Evolutionary conservation across 2,113 vertebrate genomes (phyloP), one percentile per base, ranked within the genome.

Genomic region (Atlantisia rogersi): DNA sequence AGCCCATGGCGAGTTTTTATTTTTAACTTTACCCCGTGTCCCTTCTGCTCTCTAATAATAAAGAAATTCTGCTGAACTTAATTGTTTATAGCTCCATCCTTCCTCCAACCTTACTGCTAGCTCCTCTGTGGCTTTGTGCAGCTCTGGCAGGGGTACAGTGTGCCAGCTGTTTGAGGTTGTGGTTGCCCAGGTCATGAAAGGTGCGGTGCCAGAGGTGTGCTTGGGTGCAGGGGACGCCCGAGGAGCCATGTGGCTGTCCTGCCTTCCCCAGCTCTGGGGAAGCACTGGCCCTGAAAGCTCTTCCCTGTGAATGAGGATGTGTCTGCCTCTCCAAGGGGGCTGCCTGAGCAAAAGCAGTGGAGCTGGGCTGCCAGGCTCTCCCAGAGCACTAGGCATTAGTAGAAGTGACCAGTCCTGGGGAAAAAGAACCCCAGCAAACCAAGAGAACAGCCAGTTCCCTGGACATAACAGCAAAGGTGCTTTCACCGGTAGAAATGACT

Each of bases 231-330:
- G 31, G 42, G 68, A 9, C 11, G 21, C 11, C n/a, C 0, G 8
- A 39, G 46, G 29, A 62, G 37, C 26, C 15, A 6, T 1, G 22
- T 4, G 12, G 78, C 35, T 12, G 3, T 29, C 50, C 64, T 8
- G 20, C 64, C 39, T 35, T 53, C 5, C 5, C 15, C 22, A 12
- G 2, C 35, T 11, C 28, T 1, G 21, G 10, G 55, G 19, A 31
- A n/a, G 56, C 2, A 10, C 29, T 3, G 46, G 35, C 53, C 12
- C 71, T 12, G 29, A 5, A 39, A 39, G 56, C 16, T 39, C 13
- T 28, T 28, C 35, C 3, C 11, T 10, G 6, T 5, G 15, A n/a
- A 9, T 56, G 40, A 20, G 31, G 48, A 40, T 0, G 1, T 28
- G 8, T 11, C n/a, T 48, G 26, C 42, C 42, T 37, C 62, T 53